Base-by-base conservation (phyloP, 2,888 invertebrate species). In the Charanyca ferruginea region DNA sequence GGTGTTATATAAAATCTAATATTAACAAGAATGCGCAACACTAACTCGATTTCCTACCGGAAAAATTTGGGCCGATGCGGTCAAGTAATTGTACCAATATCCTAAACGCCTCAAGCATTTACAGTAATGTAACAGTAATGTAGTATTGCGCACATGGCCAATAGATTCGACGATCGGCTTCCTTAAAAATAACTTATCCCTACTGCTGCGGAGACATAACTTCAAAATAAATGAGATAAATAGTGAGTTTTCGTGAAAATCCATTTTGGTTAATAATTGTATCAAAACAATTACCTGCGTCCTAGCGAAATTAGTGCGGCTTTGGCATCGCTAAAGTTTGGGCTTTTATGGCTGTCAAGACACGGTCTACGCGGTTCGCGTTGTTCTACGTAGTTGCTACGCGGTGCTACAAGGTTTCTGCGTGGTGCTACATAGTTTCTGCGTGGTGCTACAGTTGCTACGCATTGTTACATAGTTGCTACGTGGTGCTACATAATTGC, bases 251-350 rank as follows among this genome's bases (percentile, higher is more conserved):
- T 13, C n/a, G n/a, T n/a, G 22, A 3, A 13, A 22, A 52, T 32
- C 5, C n/a, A 52, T 23, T 58, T 51, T 1, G n/a, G 22, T 51
- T 32, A 13, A 32, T 60, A 23, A 35, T 16, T 55, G 16, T 53
- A 58, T 18, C 16, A n/a, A 55, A 55, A 28, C 16, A 23, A 35
- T 38, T 25, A n/a, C n/a, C n/a, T n/a, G n/a, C n/a, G n/a, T n/a
- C n/a, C n/a, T n/a, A n/a, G n/a, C n/a, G n/a, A n/a, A n/a, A n/a
- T n/a, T n/a, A n/a, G n/a, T n/a, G n/a, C n/a, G n/a, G n/a, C n/a
- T n/a, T n/a, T n/a, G n/a, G n/a, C n/a, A n/a, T n/a, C n/a, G n/a
- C n/a, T n/a, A n/a, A n/a, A n/a, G n/a, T n/a, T n/a, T n/a, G n/a
- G n/a, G n/a, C n/a, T n/a, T n/a, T n/a, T n/a, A n/a, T n/a, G n/a